phyloP scores from a whole-genome alignment of 2,797 vertebrate species.

The Megalops cyprinoides region DNA sequence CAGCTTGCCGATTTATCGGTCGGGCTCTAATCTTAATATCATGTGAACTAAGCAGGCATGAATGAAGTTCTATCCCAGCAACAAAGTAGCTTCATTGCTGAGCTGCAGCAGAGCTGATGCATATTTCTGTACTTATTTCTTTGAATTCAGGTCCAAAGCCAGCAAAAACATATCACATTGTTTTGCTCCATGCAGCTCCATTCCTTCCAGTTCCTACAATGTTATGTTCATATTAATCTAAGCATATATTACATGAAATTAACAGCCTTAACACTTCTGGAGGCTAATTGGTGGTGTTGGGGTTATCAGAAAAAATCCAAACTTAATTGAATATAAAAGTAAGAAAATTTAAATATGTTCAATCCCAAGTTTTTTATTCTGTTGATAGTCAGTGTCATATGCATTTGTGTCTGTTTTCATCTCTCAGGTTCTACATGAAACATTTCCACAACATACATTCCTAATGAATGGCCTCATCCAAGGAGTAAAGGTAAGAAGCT shows the following conservation, averaged over 20 bases:
- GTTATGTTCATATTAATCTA: not conserved
- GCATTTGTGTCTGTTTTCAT: conserved; percentile 11
- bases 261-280: not conserved
- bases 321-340: not conserved
- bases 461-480: conserved; percentile 90
- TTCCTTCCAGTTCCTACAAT: no score
- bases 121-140: no score
- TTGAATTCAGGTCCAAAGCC: no score
- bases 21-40: no score
- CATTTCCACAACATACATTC: conserved; percentile 85
- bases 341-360: not conserved
- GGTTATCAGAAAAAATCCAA: not conserved
- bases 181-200: no score
- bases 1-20: no score
- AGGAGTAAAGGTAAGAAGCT: conserved; percentile 83
- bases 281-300: not conserved
- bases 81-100: no score
- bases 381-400: not conserved
- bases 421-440: conserved; percentile 82
- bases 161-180: no score
- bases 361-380: not conserved
- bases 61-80: not conserved
- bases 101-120: no score
- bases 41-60: no score
- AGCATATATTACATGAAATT: not conserved